These are phyloP conservation scores for Cinara cedri DNA, from an alignment of 2,888 invertebrate genomes.

Conservation along the genomic window DNA sequence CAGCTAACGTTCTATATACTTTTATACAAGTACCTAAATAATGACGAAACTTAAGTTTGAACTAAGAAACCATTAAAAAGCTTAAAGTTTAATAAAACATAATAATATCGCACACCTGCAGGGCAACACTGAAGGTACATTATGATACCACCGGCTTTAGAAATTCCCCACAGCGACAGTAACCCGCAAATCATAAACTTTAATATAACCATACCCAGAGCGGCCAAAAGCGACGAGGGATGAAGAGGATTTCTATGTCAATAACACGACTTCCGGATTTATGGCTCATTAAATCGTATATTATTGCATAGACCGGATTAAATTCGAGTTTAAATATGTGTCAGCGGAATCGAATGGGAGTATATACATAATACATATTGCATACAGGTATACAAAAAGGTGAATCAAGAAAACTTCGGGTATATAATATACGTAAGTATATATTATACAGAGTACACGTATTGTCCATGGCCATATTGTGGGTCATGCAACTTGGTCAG, in stretches of 20 bases:
- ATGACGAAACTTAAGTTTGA: no score
- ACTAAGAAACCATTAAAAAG: no score
- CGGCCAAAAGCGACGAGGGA: background rate
- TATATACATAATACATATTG: no score
- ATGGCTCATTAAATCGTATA: conserved; percentile 1
- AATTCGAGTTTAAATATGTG: conserved; percentile 10
- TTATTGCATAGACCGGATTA: background rate
- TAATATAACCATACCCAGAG: background rate
- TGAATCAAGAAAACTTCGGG: no score
- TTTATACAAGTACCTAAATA: no score
- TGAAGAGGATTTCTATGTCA: background rate
- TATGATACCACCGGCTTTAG: background rate
- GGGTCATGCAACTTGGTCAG: conserved; percentile 1
- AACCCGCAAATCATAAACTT: background rate
- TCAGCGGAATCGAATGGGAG: background rate
- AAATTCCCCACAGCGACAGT: background rate
- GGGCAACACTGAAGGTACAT: no score
- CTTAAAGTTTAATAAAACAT: no score
- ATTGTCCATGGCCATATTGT: background rate
- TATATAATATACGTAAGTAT: no score
- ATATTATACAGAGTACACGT: background rate
- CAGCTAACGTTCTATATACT: no score
- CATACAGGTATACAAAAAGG: background rate
- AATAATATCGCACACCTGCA: no score
- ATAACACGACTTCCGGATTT: background rate